These are phyloP conservation scores for Fistularia commersonii DNA, from an alignment of 2,797 vertebrate genomes.

Conservation along the genomic window DNA sequence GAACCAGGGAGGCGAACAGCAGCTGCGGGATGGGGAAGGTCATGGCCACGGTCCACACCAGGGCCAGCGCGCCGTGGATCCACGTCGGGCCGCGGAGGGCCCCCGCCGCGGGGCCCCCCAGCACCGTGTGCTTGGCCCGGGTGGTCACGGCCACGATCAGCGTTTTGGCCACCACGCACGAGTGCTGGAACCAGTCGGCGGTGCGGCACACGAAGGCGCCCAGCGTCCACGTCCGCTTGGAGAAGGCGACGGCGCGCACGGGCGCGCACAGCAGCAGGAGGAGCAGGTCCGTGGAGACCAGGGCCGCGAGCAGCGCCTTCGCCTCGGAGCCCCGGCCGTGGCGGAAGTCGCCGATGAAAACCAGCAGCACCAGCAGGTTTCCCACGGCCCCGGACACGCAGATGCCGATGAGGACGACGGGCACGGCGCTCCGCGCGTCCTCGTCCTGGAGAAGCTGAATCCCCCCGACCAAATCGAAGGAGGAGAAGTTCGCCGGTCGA, in stretches of 20 bases:
- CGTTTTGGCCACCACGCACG: constrained; percentile 74
- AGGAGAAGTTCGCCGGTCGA: constrained; percentile 64
- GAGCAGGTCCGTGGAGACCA: constrained; percentile 72
- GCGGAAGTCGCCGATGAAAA: constrained; percentile 65
- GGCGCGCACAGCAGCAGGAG: constrained; percentile 74
- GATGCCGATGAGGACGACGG: constrained; percentile 67
- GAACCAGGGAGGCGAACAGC: constrained; percentile 62
- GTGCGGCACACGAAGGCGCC: constrained; percentile 74
- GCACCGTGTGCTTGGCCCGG: constrained; percentile 62
- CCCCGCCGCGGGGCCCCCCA: constrained; percentile 26
- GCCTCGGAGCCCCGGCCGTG: constrained; percentile 64
- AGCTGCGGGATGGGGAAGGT: constrained; percentile 73
- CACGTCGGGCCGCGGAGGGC: constrained; percentile 42
- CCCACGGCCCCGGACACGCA: constrained; percentile 71
- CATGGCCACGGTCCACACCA: constrained; percentile 62
- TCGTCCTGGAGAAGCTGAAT: constrained; percentile 64
- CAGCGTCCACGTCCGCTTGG: constrained; percentile 73
- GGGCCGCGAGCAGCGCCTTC: constrained; percentile 67
- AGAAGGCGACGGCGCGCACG: constrained; percentile 71
- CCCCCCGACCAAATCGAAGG: constrained; percentile 67
- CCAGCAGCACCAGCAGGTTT: constrained; percentile 71
- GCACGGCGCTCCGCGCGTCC: constrained; percentile 63
- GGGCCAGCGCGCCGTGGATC: constrained; percentile 53
- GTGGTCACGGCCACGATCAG: constrained; percentile 71
- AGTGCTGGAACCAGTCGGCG: constrained; percentile 80